Base-by-base conservation (phyloP, 2,888 invertebrate genomes). In the Andrena minutula region DNA sequence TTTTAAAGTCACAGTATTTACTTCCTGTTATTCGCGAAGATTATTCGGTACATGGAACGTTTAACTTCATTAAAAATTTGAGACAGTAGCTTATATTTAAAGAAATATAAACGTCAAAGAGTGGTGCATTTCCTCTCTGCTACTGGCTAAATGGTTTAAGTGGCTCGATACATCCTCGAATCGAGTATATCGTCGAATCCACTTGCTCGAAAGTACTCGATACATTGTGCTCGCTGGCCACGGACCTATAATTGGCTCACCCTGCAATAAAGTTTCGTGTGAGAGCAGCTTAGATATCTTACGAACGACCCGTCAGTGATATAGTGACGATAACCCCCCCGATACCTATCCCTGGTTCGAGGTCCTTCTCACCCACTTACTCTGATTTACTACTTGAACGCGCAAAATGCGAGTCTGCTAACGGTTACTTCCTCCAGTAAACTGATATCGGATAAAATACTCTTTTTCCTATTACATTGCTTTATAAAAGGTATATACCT, bases 251-350 rank as follows among this genome's bases (percentile, higher is more conserved):
- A 91, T 91, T 91, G 91, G 91, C 91, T 90, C 86, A 75, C 84
- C 84, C 87, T 75, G 89, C 90, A 90, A 91, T 91, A 91, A 90
- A 91, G 86, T 91, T 90, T 85, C 87, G 75, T 77, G 77, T 84
- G 84, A 61, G 87, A 87, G 86, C 88, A 89, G 89, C 88, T 90
- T 89, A 88, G 88, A 85, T 90, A 90, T 89, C 90, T 89, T 86
- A 83, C 80, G 85, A 87, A 85, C 86, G 86, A 89, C 86, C 84
- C 85, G 58, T 79, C 76, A 71, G 90, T 91, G 91, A 91, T 91
- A 90, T 90, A 91, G 91, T 84, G 91, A 89, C 89, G 91, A 91
- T 91, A 91, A 91, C 90, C 88, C 86, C 88, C 86, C 84, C 87
- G 79, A 81, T 79, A 84, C 82, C 82, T 85, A 79, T 75, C 84